Evolutionary conservation across 2,888 invertebrate genomes (phyloP), one percentile per base, ranked within the genome.

Genomic region (Polymixis lichenea): DNA sequence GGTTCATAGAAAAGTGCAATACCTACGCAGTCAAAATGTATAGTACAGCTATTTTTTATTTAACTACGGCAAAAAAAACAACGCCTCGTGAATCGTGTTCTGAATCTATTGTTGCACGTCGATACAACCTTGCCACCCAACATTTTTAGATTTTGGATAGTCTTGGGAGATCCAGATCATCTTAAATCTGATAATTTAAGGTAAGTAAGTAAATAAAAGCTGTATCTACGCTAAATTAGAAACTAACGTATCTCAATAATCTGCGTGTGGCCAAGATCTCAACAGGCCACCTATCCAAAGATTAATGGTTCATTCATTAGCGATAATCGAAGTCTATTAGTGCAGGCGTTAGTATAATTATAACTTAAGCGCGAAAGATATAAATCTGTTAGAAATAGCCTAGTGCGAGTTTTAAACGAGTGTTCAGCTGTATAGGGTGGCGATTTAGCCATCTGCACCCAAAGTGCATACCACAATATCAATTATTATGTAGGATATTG

Each of bases 341-440:
- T 7, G 25, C 28, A 49, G 49, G 49, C 65, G 51, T 66, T 66
- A 51, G 51, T 32, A n/a, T 66, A 28, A 65, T 66, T 51, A 32
- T 15, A 28, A 15, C 32, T 15, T 22, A 51, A 6, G 9, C 19
- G 28, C 3, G 22, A 66, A 46, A 51, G 32, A 51, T 15, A 66
- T 28, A 28, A 28, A 66, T 51, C 22, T 51, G 2, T 22, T 66
- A 32, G 3, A 49, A 28, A 66, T 66, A 22, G 22, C 28, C 8
- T 15, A 66, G 28, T 53, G 6, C 11, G 7, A 32, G n/a, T 53
- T n/a, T 55, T 15, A 32, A 19, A 53, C 9, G 32, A 53, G 66
- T 67, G 19, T 19, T 43, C 7, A 64, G 19, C 9, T 32, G 7
- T 19, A 8, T 3, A 38, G 38, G 38, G 43, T 46, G 43, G 43